Conservation (phyloP, 2,797 vertebrate species). For the Etheostoma nigrum region DNA sequence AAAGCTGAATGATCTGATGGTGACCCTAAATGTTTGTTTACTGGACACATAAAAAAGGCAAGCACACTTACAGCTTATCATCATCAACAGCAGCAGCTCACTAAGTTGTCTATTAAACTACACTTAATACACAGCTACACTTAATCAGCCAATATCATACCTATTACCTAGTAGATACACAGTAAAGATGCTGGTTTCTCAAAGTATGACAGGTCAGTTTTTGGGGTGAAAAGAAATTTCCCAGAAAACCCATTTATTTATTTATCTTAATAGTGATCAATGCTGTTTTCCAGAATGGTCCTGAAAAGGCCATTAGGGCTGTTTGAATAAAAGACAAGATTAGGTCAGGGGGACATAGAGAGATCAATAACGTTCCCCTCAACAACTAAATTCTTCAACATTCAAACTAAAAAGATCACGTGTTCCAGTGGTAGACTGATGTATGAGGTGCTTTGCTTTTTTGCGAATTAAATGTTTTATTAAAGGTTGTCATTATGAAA, state of each 20-base stretch:
- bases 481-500: not conserved
- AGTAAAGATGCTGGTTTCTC: not conserved
- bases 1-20: not conserved
- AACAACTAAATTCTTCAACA: not conserved
- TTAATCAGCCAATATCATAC: not conserved
- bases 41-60: not conserved
- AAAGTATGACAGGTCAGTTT: not conserved
- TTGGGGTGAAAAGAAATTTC: not conserved
- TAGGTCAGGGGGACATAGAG: not conserved
- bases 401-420: not conserved
- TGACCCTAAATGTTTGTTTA: conserved; percentile 1
- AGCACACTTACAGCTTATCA: not conserved
- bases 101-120: not conserved
- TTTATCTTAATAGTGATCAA: not conserved
- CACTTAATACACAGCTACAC: not conserved
- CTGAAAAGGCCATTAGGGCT: not conserved
- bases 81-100: not conserved
- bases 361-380: conserved; percentile 1
- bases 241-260: too few species aligned
- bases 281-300: conserved; percentile 4
- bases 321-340: not conserved
- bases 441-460: not conserved
- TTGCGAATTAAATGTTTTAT: not conserved
- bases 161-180: not conserved
- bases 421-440: not conserved